A percentile compares a stretch with the other conserved stretches of the same genome.
Evolutionary conservation across 2,113 vertebrate genomes (phyloP).

Genomic region (Sminthopsis crassicaudata): DNA sequence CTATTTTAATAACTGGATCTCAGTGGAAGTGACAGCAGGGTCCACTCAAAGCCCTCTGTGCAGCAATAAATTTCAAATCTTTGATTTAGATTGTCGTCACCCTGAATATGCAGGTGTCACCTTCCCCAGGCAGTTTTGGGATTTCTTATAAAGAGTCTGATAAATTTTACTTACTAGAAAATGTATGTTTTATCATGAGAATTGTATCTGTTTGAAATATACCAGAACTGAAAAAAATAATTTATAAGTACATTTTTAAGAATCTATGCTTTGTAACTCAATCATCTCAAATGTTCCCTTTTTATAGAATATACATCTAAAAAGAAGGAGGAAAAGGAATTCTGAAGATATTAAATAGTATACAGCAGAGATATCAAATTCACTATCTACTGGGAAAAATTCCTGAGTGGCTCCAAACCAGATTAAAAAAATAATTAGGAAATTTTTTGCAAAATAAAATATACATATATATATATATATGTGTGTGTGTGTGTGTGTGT

Average conservation of each 20-base stretch:
- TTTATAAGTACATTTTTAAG: not conserved
- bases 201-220: not conserved
- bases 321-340: not conserved
- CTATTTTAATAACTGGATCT: not conserved
- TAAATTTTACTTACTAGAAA: not conserved
- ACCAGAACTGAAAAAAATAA: not conserved
- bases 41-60: not conserved
- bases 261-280: not conserved
- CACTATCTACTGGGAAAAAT: not conserved
- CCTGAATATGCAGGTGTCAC: not conserved
- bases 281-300: not conserved
- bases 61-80: not conserved
- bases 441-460: not conserved
- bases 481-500: no score
- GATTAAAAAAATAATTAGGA: not conserved
- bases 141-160: not conserved
- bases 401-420: not conserved
- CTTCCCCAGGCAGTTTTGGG: not conserved
- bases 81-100: not conserved
- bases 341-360: not conserved
- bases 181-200: not conserved
- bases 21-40: not conserved
- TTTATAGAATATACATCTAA: not conserved
- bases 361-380: not conserved
- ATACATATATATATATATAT: no score